Evolutionary conservation across 2,888 invertebrate genomes (phyloP).

Genomic region (Acanthacorydalis orientalis): DNA sequence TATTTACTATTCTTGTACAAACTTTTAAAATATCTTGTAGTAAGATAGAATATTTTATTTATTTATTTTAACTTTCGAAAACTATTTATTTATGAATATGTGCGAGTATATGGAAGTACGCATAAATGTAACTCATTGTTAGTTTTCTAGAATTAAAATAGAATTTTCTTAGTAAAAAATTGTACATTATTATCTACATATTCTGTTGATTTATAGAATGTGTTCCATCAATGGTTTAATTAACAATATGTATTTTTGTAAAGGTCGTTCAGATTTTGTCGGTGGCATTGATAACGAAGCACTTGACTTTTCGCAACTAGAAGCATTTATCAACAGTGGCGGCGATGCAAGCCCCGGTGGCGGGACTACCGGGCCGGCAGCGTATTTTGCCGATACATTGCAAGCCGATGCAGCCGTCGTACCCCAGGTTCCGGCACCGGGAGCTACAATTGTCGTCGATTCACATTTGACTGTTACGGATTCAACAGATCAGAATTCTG

Average conservation of each 20-base stretch:
- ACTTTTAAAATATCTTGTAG: too few species aligned
- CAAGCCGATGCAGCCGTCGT: conserved; percentile 10
- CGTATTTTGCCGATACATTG: conserved; percentile 25
- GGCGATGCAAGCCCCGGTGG: conserved; percentile 33
- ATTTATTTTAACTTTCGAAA: too few species aligned
- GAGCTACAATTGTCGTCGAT: conserved; percentile 5
- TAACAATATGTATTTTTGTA: conserved; percentile 12
- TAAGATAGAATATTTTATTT: too few species aligned
- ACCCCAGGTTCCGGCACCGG: conserved; percentile 7
- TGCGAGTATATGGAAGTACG: too few species aligned
- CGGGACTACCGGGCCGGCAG: conserved; percentile 29
- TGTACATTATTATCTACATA: too few species aligned
- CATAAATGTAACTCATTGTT: not conserved
- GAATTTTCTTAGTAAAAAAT: too few species aligned
- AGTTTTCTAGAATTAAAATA: too few species aligned
- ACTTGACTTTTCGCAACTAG: conserved; percentile 62
- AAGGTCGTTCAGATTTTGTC: conserved; percentile 66
- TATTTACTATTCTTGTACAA: too few species aligned
- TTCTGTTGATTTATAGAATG: too few species aligned
- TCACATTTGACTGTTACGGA: not conserved
- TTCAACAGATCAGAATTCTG: conserved; percentile 2
- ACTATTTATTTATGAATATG: too few species aligned
- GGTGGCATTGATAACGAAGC: conserved; percentile 79
- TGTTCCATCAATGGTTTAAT: too few species aligned
- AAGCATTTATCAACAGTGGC: conserved; percentile 74